Evolutionary conservation across 2,113 vertebrate genomes (phyloP).

Genomic region (Strix uralensis): DNA sequence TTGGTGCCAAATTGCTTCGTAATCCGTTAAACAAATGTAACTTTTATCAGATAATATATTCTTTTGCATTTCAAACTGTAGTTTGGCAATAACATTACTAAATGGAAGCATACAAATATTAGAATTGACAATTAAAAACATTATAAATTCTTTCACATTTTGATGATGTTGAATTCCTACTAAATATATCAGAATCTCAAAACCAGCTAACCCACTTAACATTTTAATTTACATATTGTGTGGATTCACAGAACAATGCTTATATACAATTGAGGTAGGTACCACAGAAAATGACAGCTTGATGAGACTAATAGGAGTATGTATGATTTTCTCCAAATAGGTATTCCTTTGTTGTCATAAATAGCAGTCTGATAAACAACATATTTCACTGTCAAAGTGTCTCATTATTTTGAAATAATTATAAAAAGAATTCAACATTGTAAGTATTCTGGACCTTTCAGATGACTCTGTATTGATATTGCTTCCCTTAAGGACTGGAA

Average conservation of each 20-base stretch:
- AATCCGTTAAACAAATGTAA: not conserved
- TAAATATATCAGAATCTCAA: not conserved
- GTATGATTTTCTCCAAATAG: not conserved
- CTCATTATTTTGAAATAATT: not conserved
- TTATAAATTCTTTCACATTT: not conserved
- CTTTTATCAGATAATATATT: not conserved
- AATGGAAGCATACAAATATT: not conserved
- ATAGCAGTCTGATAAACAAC: not conserved
- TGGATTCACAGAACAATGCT: not conserved
- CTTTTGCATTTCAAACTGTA: not conserved
- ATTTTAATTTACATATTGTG: not conserved
- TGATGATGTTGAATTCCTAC: not conserved
- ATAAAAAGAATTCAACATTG: not conserved
- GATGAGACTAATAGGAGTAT: not conserved
- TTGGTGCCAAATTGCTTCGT: not conserved
- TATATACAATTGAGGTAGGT: not conserved
- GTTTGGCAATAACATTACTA: not conserved
- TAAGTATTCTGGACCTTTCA: not conserved
- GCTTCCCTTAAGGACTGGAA: not conserved
- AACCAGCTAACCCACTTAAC: not conserved
- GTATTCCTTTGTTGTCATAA: not conserved
- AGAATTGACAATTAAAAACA: not conserved
- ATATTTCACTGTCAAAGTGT: not conserved
- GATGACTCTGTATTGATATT: not conserved
- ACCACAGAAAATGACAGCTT: not conserved